These are phyloP conservation scores for Mesocricetus auratus DNA, from an alignment of 2,113 vertebrate genomes.

Conservation along the genomic window DNA sequence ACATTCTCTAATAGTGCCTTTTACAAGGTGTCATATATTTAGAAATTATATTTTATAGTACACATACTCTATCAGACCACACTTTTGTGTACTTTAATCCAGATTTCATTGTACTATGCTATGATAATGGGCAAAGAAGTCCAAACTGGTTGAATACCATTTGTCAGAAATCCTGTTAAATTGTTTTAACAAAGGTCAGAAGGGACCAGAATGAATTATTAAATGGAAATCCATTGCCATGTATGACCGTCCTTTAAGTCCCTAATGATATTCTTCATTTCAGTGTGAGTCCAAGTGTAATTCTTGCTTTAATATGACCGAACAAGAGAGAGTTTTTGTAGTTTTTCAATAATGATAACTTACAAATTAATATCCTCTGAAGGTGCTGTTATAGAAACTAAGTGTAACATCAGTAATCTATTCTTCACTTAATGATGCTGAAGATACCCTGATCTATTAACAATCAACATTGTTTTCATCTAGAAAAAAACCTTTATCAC, in stretches of 20 bases:
- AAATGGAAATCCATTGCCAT: background rate
- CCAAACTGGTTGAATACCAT: background rate
- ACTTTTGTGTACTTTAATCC: background rate
- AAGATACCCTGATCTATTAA: background rate
- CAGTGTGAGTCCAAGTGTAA: background rate
- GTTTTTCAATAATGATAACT: background rate
- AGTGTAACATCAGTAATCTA: background rate
- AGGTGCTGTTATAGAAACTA: background rate
- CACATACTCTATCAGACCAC: fast-evolving
- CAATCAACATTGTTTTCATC: background rate
- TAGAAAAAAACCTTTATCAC: background rate
- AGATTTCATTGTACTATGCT: background rate
- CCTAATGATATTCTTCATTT: background rate
- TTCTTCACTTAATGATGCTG: background rate
- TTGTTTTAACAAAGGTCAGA: background rate
- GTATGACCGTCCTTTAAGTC: background rate
- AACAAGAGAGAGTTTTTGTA: no score
- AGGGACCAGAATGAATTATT: background rate
- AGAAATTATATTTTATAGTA: background rate
- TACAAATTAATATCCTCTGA: background rate
- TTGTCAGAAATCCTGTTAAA: background rate
- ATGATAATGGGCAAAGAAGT: background rate
- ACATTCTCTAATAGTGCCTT: background rate
- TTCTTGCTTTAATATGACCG: background rate
- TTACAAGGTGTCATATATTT: background rate